These are phyloP conservation scores for Cryptocephalus primarius DNA, from an alignment of 2,888 invertebrate species.

Conservation along the genomic window DNA sequence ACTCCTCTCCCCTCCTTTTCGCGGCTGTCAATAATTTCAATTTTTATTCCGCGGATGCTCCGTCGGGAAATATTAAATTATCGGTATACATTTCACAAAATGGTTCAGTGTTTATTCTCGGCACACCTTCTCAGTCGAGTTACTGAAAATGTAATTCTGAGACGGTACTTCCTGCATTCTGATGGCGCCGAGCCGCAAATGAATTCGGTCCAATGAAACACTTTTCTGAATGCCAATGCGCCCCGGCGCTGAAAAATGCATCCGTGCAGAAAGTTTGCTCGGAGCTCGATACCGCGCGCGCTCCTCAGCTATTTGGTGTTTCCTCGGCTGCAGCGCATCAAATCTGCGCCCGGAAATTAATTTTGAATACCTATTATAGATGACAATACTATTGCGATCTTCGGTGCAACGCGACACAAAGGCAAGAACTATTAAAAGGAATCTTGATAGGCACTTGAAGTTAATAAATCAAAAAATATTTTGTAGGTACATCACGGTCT, in stretches of 20 bases:
- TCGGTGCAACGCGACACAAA: no score
- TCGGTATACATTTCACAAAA: constrained; percentile 17
- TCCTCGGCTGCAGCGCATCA: no score
- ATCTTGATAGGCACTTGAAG: no score
- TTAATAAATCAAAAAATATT: no score
- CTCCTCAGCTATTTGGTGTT: neutral
- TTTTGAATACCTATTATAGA: no score
- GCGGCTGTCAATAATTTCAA: constrained; percentile 4
- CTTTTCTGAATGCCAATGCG: constrained; percentile 22
- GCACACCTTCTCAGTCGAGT: constrained; percentile 29
- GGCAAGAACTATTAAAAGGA: no score
- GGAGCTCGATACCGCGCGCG: neutral
- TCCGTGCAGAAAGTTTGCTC: constrained; percentile 21
- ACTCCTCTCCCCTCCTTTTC: neutral
- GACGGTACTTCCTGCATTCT: constrained; percentile 27
- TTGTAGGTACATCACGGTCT: no score
- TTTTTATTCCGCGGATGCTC: constrained; percentile 2
- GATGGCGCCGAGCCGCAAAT: constrained; percentile 23
- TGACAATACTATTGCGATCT: no score
- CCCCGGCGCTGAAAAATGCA: constrained; percentile 21
- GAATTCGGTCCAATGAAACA: constrained; percentile 20
- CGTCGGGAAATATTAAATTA: constrained; percentile 16
- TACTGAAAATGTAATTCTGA: constrained; percentile 32
- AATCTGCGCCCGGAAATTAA: no score
- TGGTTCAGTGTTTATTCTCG: constrained; percentile 22